These are phyloP conservation scores for Elaphurus davidianus DNA, from an alignment of 2,113 vertebrate genomes.

Conservation along the genomic window DNA sequence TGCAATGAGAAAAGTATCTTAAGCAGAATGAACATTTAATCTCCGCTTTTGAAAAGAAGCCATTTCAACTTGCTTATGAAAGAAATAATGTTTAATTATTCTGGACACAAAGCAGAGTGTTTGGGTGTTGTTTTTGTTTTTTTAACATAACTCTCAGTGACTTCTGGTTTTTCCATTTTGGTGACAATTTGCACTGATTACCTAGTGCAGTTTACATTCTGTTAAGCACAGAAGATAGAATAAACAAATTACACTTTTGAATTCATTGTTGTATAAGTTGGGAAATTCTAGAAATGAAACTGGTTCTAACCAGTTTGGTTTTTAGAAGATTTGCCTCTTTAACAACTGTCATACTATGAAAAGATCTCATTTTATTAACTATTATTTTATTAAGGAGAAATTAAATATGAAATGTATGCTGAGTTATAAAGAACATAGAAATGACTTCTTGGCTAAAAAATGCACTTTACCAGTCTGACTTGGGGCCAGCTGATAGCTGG, in stretches of 20 bases:
- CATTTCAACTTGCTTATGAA: background rate
- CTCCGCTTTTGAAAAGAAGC: slow-evolving; percentile 27
- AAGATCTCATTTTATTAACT: background rate
- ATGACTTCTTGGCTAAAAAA: background rate
- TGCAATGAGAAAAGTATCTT: background rate
- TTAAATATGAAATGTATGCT: background rate
- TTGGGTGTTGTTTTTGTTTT: background rate
- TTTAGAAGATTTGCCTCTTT: background rate
- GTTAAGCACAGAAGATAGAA: background rate
- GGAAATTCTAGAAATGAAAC: background rate
- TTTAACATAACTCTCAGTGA: background rate
- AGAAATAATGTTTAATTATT: background rate
- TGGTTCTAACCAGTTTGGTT: background rate
- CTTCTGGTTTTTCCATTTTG: background rate
- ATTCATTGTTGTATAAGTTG: background rate
- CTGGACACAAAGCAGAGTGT: background rate
- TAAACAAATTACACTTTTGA: background rate
- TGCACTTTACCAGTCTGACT: background rate
- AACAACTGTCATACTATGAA: background rate
- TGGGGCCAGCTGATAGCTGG: background rate
- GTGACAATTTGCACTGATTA: background rate
- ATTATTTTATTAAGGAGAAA: slow-evolving; percentile 32
- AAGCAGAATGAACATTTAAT: slow-evolving; percentile 12
- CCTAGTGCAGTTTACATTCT: background rate
- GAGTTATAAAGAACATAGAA: background rate